Evolutionary conservation across 1,140 invertebrate species (phyloP), one percentile per base, ranked within the genome.

Genomic region (Trichomalopsis sarcophagae): DNA sequence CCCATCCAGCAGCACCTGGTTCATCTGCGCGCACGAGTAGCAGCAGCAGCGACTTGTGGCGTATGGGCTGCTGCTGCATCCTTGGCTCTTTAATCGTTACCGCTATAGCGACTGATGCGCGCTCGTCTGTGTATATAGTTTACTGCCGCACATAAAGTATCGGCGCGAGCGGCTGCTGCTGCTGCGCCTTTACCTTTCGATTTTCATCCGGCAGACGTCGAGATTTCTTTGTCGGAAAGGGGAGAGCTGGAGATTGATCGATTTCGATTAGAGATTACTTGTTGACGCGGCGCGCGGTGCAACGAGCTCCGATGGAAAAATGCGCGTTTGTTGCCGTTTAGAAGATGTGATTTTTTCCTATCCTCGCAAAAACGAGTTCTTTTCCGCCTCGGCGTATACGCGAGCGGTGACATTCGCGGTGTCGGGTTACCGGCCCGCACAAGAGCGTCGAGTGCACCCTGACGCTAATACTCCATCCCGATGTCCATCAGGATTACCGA

Each of bases 1-100:
- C 92, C 90, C 87, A 68, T 74, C 89, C 90, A 90, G 91, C 91
- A 92, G 89, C 92, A 93, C 92, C 92, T 93, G 92, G 92, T 91
- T 90, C 88, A 90, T 88, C 88, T 87, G 87, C 78, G 77, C 85
- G 71, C 75, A 75, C 85, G 76, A 55, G 80, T 82, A 83, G 81
- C 85, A 81, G 84, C 82, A 82, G 84, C 55, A 30, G 80, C 68
- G 23, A 27, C 68, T 30, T 13, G 68, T 30, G 23, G 55, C 55
- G 17, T 21, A 21, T 50, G 78, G 14, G 74, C 62, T 47, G 55
- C 47, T 14, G 44, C 27, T 10, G n/a, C 79, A 81, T 81, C 78
- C 84, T 68, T 69, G 79, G 84, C 84, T 85, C 74, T 78, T 82
- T 88, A 84, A 84, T 84, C 87, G 73, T 87, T 86, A 82, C 69